Conservation (phyloP, 2,113 vertebrate species). For the Alligator mississippiensis region DNA sequence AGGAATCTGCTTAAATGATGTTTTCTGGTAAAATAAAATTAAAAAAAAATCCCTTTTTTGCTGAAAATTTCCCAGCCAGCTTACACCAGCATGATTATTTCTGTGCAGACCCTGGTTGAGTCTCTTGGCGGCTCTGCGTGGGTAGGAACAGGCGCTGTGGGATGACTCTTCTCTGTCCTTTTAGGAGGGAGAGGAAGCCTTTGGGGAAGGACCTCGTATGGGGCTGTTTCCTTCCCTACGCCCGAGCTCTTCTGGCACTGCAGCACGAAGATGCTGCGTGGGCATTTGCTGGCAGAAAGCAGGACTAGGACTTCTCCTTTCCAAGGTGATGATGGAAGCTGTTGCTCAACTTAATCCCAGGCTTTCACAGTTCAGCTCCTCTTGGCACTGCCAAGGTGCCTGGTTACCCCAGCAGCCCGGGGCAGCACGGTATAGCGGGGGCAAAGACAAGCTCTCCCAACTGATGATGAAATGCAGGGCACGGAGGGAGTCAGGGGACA, state of each 20-base stretch:
- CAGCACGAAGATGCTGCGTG: rapidly evolving
- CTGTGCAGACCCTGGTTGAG: not conserved
- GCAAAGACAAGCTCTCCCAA: not conserved
- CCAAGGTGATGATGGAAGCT: not conserved
- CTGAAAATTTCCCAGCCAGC: not conserved
- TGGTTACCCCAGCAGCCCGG: not conserved
- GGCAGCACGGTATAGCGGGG: not conserved
- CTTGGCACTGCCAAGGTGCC: rapidly evolving
- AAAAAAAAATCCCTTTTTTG: not conserved
- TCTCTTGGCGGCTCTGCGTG: not conserved
- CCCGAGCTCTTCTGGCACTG: rapidly evolving
- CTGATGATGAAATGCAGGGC: not conserved
- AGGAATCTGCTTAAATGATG: too few species aligned
- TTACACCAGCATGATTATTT: not conserved
- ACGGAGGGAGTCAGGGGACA: not conserved
- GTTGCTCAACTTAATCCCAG: not conserved
- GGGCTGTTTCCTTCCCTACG: not conserved
- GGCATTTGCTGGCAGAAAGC: not conserved
- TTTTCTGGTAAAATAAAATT: not conserved
- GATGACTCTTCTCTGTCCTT: not conserved
- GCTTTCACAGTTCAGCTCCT: rapidly evolving
- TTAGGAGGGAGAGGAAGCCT: not conserved
- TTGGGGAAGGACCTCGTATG: rapidly evolving
- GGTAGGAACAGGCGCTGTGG: not conserved
- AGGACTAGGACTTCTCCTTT: not conserved